These are phyloP conservation scores for Phyllotreta cruciferae DNA, from an alignment of 2,888 invertebrate species.

Conservation along the genomic window DNA sequence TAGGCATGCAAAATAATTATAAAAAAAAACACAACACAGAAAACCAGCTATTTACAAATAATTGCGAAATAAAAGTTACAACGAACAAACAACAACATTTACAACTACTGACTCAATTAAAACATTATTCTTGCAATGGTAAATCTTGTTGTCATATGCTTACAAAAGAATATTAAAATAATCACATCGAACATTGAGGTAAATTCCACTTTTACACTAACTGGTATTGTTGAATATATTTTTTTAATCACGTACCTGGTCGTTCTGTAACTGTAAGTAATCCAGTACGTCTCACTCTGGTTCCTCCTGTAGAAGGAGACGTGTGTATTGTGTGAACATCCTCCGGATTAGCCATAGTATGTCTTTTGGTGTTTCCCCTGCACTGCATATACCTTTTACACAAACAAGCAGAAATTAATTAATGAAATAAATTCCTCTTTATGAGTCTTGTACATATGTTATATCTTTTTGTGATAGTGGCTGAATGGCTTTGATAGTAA, in stretches of 20 bases:
- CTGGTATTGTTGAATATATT: not conserved
- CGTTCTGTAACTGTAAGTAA: conserved; percentile 86
- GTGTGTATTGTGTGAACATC: conserved; percentile 65
- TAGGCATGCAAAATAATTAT: conserved; percentile 53
- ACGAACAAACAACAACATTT: conserved; percentile 4
- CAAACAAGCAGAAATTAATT: conserved; percentile 1
- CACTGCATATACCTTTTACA: conserved; percentile 76
- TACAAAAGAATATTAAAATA: too few species aligned
- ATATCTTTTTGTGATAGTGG: too few species aligned
- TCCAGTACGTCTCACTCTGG: conserved; percentile 77
- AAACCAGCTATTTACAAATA: conserved; percentile 37
- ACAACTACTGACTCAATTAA: too few species aligned
- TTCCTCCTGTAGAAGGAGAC: conserved; percentile 51
- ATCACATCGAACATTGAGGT: not conserved
- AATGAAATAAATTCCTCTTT: too few species aligned
- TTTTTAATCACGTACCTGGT: conserved; percentile 69
- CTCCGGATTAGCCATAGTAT: conserved; percentile 80
- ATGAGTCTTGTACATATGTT: too few species aligned
- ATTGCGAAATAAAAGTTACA: conserved; percentile 18
- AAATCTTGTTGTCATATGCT: too few species aligned
- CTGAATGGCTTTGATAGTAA: too few species aligned
- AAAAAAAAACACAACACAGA: conserved; percentile 46
- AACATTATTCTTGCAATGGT: too few species aligned
- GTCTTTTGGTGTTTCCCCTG: conserved; percentile 77
- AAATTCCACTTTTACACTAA: not conserved